A percentile compares a stretch with the other conserved stretches of the same genome.
These are phyloP conservation scores for Argopecten irradians DNA, from an alignment of 1,140 invertebrate species.

Conservation along the genomic window DNA sequence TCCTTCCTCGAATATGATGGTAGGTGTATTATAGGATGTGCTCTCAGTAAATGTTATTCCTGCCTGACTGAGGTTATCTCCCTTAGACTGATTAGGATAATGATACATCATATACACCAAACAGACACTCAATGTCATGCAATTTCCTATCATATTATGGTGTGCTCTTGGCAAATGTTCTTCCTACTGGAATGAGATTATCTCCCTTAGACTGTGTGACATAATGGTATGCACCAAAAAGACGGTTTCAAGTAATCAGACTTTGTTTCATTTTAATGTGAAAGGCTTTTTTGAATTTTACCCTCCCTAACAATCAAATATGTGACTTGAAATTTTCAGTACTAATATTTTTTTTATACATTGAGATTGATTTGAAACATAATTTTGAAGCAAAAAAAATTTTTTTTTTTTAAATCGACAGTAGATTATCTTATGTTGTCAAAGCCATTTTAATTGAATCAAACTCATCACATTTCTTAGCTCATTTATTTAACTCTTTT, in stretches of 20 bases:
- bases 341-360: background rate
- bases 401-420: background rate
- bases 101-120: background rate
- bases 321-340: background rate
- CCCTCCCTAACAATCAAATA: too few species aligned
- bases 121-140: background rate
- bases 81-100: background rate
- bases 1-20: conserved; percentile 66
- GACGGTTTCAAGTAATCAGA: too few species aligned
- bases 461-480: background rate
- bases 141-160: background rate
- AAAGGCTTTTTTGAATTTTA: too few species aligned
- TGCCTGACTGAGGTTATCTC: background rate
- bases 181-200: background rate
- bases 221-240: too few species aligned
- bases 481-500: background rate
- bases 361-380: background rate
- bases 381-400: background rate
- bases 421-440: background rate
- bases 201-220: background rate
- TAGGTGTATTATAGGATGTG: conserved; percentile 46
- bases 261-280: too few species aligned
- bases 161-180: background rate
- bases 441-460: background rate
- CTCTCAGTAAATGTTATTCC: background rate